Percentiles rank a stretch among this genome's conserved stretches.
Conservation (phyloP, 1,140 invertebrate genomes). For the Dendroctonus ponderosae region DNA sequence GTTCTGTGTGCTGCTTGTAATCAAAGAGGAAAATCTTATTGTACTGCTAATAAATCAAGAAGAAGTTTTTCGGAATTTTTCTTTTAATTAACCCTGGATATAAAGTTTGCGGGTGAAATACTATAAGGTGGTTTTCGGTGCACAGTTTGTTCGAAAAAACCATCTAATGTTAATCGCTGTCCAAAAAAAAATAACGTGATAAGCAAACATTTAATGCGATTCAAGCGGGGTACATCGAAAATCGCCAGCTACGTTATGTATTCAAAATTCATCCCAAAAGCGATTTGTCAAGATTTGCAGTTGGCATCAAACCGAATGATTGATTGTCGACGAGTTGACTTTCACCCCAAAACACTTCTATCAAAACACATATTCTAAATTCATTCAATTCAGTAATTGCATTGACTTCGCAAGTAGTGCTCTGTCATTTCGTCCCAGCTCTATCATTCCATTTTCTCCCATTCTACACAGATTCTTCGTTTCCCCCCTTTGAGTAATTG, state of each 20-base stretch:
- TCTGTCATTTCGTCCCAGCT: constrained; percentile 34
- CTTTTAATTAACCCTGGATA: no score
- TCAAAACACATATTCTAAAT: constrained; percentile 46
- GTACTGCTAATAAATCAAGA: neutral
- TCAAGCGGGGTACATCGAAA: constrained; percentile 10
- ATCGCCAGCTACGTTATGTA: constrained; percentile 29
- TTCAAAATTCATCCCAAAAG: constrained; percentile 45
- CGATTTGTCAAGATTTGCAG: constrained; percentile 49
- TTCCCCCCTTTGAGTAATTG: constrained; percentile 28
- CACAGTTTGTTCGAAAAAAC: no score
- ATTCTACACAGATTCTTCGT: constrained; percentile 21
- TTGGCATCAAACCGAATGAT: constrained; percentile 40
- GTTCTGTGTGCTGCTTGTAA: no score
- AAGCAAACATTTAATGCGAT: constrained; percentile 5
- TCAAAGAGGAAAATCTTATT: no score
- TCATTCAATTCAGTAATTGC: constrained; percentile 43
- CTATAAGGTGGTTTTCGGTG: no score
- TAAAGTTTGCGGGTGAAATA: no score
- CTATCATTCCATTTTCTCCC: constrained; percentile 30
- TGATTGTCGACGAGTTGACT: constrained; percentile 42
- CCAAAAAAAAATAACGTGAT: constrained; percentile 1
- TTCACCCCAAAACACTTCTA: constrained; percentile 42
- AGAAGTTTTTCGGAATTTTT: no score
- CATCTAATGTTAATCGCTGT: no score
- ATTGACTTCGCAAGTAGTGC: constrained; percentile 39